Base-by-base conservation (phyloP, 2,797 vertebrate genomes). In the Discoglossus pictus region DNA sequence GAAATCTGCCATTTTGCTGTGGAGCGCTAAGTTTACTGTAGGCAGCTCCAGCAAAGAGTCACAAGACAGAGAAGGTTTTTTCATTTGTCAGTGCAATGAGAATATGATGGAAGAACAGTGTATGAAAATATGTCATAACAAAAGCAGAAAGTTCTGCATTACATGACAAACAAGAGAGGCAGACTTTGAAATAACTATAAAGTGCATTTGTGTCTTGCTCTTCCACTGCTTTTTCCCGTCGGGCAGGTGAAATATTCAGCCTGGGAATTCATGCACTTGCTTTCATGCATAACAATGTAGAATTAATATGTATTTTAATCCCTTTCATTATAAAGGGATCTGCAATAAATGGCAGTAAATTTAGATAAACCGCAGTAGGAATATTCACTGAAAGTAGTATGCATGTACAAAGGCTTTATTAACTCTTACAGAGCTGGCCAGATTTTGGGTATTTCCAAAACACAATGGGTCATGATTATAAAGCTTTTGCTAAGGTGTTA, bases 1-100 rank as follows among this genome's bases (percentile, higher is more conserved):
- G 31, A 3, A 55, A 62, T 42, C 9, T 13, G 3, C 12, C 6
- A n/a, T 55, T 69, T 27, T 47, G 11, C 46, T 10, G 23, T 25
- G 36, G 35, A 20, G 15, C 4, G 27, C 18, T 61, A 35, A 35
- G 4, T 52, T 55, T 62, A 62, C 16, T 21, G 35, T 21, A 13
- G 34, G 59, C 48, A 58, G 52, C 27, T 39, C 59, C 44, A 40
- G 59, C 10, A 62, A 18, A 50, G 40, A 59, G 51, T 48, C 67
- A 69, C 58, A 39, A 55, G 67, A 7, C 67, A 62, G 50, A 61
- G 34, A 48, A 40, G 23, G 31, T 21, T 39, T 61, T 54, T 69
- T 46, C 25, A 44, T 13, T 39, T 60, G 17, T 68, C 40, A 68
- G 36, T n/a, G 39, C 20, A n/a, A 36, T 54, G 66, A 54, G 8